These are phyloP conservation scores for Zosterops pallidus DNA, from an alignment of 2,113 vertebrate species.

Conservation along the genomic window DNA sequence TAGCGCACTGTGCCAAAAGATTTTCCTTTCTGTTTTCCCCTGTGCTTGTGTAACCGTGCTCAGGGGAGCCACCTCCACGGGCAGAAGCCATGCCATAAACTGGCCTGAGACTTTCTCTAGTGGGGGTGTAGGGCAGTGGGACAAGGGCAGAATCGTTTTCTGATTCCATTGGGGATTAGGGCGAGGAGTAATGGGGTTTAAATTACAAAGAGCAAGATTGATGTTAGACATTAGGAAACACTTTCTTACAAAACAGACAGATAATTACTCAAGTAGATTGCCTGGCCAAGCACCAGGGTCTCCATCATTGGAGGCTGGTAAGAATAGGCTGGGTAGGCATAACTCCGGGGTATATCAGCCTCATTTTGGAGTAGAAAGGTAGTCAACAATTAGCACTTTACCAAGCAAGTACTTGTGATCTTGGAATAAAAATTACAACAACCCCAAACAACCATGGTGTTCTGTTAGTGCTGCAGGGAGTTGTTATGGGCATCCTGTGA, in stretches of 20 bases:
- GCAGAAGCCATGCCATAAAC: not conserved
- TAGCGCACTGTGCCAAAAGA: not conserved
- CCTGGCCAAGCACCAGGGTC: not conserved
- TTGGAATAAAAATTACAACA: not conserved
- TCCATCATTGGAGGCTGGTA: not conserved
- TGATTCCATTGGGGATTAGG: not conserved
- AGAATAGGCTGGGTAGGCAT: not conserved
- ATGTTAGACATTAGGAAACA: not conserved
- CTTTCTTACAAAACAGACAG: conserved; percentile 4
- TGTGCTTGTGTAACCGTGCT: accelerated
- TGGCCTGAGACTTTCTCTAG: not conserved
- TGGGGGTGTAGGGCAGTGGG: accelerated
- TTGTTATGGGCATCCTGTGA: accelerated
- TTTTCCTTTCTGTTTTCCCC: not conserved
- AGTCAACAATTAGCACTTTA: not conserved
- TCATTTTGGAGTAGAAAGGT: not conserved
- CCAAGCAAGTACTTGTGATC: not conserved
- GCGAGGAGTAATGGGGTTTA: not conserved
- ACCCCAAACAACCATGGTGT: accelerated
- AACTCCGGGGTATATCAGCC: not conserved
- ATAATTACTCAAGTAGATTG: conserved; percentile 42
- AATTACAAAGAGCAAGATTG: not conserved
- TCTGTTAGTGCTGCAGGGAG: not conserved
- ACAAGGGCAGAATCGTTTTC: not conserved
- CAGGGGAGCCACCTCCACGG: accelerated